phyloP scores from a whole-genome alignment of 1,140 invertebrate species.

The Papilio helenus region DNA sequence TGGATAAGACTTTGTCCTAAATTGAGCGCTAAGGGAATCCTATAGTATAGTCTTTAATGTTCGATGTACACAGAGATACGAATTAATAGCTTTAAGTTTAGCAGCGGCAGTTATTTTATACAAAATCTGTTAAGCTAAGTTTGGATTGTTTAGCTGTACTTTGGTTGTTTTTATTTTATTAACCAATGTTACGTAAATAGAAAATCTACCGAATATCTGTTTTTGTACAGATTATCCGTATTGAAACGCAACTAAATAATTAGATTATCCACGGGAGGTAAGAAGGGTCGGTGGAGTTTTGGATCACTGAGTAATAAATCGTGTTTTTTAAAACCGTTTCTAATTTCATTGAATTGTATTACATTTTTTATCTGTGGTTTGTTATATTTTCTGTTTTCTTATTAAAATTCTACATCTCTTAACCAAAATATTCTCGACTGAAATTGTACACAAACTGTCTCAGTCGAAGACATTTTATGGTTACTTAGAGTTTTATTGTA shows the following conservation, averaged over 20 bases:
- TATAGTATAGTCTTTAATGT: neutral
- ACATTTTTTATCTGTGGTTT: neutral
- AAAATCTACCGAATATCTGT: neutral
- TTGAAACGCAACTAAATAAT: conserved; percentile 9
- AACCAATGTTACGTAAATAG: neutral
- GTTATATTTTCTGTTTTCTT: neutral
- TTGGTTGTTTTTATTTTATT: neutral
- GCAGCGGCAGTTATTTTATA: too few relatives aligned
- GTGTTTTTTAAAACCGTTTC: neutral
- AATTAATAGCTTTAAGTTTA: too few relatives aligned
- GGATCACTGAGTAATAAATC: neutral
- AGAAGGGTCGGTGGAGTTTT: neutral
- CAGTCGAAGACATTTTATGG: too few relatives aligned
- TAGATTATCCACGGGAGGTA: conserved; percentile 4
- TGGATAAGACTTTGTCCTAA: too few relatives aligned
- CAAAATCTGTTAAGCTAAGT: too few relatives aligned
- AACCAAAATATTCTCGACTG: too few relatives aligned
- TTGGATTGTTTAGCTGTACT: too few relatives aligned
- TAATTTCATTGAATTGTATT: conserved; percentile 5
- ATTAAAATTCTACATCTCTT: neutral
- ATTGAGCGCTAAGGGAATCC: neutral
- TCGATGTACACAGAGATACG: too few relatives aligned
- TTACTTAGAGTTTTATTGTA: too few relatives aligned
- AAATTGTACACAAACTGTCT: too few relatives aligned
- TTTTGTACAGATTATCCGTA: neutral